These are phyloP conservation scores for Eurypyga helias DNA, from an alignment of 2,113 vertebrate genomes.

Conservation along the genomic window DNA sequence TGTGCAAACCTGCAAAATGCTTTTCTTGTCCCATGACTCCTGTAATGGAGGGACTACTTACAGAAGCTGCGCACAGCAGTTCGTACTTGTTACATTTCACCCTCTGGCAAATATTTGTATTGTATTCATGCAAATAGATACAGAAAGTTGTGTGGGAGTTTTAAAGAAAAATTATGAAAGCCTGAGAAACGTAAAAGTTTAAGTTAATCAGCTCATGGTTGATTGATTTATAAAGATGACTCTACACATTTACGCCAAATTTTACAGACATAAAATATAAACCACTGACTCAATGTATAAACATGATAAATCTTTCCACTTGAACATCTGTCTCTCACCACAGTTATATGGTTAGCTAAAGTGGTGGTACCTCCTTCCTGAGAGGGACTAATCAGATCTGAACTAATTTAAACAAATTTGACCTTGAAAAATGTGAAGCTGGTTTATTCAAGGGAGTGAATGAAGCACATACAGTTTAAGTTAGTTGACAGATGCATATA, in stretches of 20 bases:
- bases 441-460: not conserved
- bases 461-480: not conserved
- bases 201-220: not conserved
- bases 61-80: not conserved
- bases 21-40: not conserved
- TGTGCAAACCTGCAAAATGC: not conserved
- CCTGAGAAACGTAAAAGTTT: not conserved
- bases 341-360: not conserved
- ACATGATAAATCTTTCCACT: not conserved
- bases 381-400: not conserved
- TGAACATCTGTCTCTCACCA: not conserved
- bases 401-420: conserved; percentile 6
- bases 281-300: not conserved
- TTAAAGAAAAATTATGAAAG: not conserved
- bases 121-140: not conserved
- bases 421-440: not conserved
- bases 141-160: not conserved
- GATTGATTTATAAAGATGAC: not conserved
- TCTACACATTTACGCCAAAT: not conserved
- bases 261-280: not conserved
- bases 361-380: not conserved
- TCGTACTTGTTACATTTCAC: not conserved
- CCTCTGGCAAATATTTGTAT: not conserved
- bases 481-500: not conserved
- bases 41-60: not conserved